Conservation (phyloP, 2,888 invertebrate species). For the Oxycera nigricornis region DNA sequence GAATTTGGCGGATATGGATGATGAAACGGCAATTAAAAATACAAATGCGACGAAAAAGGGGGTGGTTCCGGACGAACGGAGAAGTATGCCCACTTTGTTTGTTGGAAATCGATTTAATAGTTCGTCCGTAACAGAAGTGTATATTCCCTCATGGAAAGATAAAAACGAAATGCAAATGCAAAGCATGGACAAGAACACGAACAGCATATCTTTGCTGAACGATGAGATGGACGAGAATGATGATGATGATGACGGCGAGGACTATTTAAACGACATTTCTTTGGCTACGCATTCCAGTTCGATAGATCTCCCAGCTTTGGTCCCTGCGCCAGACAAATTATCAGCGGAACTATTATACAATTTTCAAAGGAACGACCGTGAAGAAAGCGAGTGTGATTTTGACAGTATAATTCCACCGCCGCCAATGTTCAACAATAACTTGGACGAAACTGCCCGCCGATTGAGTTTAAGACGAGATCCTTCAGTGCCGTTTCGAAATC, state of each 20-base stretch:
- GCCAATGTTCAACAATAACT: conserved; percentile 68
- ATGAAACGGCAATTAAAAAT: conserved; percentile 65
- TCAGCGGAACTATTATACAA: conserved; percentile 66
- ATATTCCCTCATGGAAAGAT: conserved; percentile 64
- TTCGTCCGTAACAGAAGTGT: conserved; percentile 65
- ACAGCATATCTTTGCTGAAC: conserved; percentile 10
- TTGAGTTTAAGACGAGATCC: conserved; percentile 53
- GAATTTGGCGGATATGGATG: conserved; percentile 71
- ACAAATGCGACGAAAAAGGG: conserved; percentile 51
- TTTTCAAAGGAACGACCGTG: conserved; percentile 7
- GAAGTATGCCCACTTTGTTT: conserved; percentile 73
- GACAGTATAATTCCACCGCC: conserved; percentile 64
- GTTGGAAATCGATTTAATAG: conserved; percentile 68
- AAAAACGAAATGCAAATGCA: conserved; percentile 56
- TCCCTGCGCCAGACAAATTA: conserved; percentile 65
- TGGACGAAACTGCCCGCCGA: conserved; percentile 51
- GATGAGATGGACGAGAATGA: conserved; percentile 40
- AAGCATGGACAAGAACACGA: conserved; percentile 51
- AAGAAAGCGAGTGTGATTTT: conserved; percentile 46
- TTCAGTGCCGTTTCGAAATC: conserved; percentile 60
- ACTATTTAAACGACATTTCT: conserved; percentile 50
- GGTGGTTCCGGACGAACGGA: conserved; percentile 63
- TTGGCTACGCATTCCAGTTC: conserved; percentile 66
- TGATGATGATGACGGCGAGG: conserved; percentile 43
- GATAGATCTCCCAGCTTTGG: conserved; percentile 64